Percentiles rank a stretch among this genome's conserved stretches.
Conservation (phyloP, 2,888 invertebrate species). For the Tolmerus cingulatus region DNA sequence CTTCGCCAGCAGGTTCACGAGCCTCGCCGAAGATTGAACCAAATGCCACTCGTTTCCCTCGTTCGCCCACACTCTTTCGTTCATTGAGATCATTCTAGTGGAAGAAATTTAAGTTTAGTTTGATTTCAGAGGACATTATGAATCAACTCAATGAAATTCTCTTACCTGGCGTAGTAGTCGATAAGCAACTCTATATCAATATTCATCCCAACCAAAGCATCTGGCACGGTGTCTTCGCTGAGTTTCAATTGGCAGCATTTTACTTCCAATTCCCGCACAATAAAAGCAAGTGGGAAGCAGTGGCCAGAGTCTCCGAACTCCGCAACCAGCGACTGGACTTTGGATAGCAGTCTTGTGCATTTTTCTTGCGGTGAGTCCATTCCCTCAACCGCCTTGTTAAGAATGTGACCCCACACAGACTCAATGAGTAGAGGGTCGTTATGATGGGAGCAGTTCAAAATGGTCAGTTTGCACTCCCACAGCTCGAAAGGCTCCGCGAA, state of each 20-base stretch:
- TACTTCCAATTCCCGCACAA: slow-evolving; percentile 81
- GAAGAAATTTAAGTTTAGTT: slow-evolving; percentile 48
- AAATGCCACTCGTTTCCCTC: slow-evolving; percentile 87
- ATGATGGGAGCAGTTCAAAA: slow-evolving; percentile 93
- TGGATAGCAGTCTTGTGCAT: slow-evolving; percentile 75
- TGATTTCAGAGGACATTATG: not conserved
- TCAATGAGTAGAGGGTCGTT: slow-evolving; percentile 88
- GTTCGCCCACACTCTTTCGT: slow-evolving; percentile 86
- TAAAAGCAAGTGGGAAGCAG: slow-evolving; percentile 88
- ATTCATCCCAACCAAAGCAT: slow-evolving; percentile 77
- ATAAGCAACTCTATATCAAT: slow-evolving; percentile 79
- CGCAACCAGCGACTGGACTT: slow-evolving; percentile 78
- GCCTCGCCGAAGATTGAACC: slow-evolving; percentile 76
- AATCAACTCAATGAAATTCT: not conserved
- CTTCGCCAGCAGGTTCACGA: slow-evolving; percentile 75
- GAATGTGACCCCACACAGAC: slow-evolving; percentile 89
- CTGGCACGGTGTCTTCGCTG: slow-evolving; percentile 78
- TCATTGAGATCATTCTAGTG: slow-evolving; percentile 75
- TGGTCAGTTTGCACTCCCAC: slow-evolving; percentile 93
- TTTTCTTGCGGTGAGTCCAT: slow-evolving; percentile 66
- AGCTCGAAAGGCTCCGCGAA: slow-evolving; percentile 90
- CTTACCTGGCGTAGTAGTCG: slow-evolving; percentile 76
- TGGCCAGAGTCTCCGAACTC: slow-evolving; percentile 83
- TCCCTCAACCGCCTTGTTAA: slow-evolving; percentile 60
- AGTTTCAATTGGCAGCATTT: slow-evolving; percentile 77